A percentile compares a stretch with the other conserved stretches of the same genome.
Conservation (phyloP, 2,888 invertebrate genomes). For the Byasa hedistus region DNA sequence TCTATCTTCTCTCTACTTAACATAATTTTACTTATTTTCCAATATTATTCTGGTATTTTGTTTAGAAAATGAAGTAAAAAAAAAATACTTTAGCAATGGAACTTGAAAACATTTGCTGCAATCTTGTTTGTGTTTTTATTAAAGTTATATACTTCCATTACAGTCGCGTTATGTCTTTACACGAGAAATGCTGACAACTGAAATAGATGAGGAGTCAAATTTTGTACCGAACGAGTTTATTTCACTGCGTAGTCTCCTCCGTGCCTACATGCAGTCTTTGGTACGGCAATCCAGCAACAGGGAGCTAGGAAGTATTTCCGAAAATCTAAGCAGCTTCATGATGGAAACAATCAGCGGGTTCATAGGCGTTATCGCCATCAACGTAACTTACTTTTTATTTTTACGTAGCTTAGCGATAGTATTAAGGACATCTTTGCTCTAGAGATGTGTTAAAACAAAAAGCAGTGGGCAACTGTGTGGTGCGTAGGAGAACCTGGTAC, state of each 20-base stretch:
- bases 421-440: too few species aligned
- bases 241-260: constrained; percentile 46
- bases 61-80: too few species aligned
- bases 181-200: constrained; percentile 20
- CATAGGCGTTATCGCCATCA: constrained; percentile 43
- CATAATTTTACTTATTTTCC: neutral
- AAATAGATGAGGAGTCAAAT: constrained; percentile 37
- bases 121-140: neutral
- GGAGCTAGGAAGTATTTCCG: constrained; percentile 21
- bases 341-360: constrained; percentile 43
- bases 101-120: too few species aligned
- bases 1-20: neutral
- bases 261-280: constrained; percentile 46
- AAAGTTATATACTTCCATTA: neutral
- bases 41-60: neutral
- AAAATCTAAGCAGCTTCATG: constrained; percentile 44
- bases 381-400: neutral
- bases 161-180: constrained; percentile 6
- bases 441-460: too few species aligned
- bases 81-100: too few species aligned
- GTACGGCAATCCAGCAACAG: constrained; percentile 28
- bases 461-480: too few species aligned
- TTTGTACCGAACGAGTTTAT: constrained; percentile 50
- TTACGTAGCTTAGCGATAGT: too few species aligned
- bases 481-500: too few species aligned